Base-by-base conservation (phyloP, 2,797 vertebrate species). In the Microchirus variegatus region DNA sequence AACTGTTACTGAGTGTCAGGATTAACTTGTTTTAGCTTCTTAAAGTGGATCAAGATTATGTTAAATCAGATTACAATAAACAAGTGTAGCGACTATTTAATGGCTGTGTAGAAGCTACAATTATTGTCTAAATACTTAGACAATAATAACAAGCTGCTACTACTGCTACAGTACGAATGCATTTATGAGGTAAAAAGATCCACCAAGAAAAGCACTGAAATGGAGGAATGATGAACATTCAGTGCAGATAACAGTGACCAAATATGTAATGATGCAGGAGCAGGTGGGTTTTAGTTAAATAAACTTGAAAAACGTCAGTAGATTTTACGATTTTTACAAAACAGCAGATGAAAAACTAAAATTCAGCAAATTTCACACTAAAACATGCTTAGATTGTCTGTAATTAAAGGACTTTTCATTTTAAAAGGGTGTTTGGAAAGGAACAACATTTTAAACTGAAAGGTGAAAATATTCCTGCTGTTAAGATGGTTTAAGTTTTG, bases 391-490 rank as follows among this genome's bases (percentile, higher is more conserved):
- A 67, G 43, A 18, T 48, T 13, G 50, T 42, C 37, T 58, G 36
- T 63, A 53, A 58, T 57, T 36, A 52, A 47, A 13, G 35, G 43
- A 41, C 0, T 38, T 31, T 68, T 65, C 18, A 61, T 56, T 59
- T 44, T 12, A 19, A 43, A 12, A 1, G 15, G 45, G 40, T 65
- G 73, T 70, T 31, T 16, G 51, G 31, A 3, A 31, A 6, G 18
- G 22, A 50, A 8, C 42, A 52, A 63, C n/a, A 48, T 40, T 38
- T 52, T 53, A 13, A 37, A 57, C 68, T 52, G 15, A 56, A 50
- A 61, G 72, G 19, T 11, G 5, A 59, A 67, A 51, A 22, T 31
- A 46, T 59, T 43, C 60, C 53, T 72, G 63, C 46, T 1, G 8
- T 31, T 31, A 31, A 18, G 76, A 56, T 48, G 26, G 47, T 51